These are phyloP conservation scores for Panthera tigris DNA, from an alignment of 2,113 vertebrate genomes.

Conservation along the genomic window DNA sequence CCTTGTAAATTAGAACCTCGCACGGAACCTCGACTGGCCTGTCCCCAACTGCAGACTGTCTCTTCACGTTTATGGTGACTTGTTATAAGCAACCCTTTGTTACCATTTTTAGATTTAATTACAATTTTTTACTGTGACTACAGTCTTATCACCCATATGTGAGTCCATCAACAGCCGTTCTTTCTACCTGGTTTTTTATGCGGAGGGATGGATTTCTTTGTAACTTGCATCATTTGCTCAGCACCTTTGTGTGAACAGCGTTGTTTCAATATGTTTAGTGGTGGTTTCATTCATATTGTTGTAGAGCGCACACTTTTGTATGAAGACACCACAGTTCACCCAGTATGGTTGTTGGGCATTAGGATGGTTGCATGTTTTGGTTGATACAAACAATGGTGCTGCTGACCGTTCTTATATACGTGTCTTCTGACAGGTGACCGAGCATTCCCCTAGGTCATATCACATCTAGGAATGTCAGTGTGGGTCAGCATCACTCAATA, in stretches of 20 bases:
- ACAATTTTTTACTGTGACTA: background rate
- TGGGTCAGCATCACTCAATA: background rate
- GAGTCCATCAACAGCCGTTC: background rate
- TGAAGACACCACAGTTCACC: background rate
- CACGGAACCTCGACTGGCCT: background rate
- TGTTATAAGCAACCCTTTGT: background rate
- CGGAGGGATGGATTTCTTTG: background rate
- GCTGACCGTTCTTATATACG: background rate
- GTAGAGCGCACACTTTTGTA: background rate
- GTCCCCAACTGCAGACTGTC: background rate
- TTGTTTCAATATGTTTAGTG: background rate
- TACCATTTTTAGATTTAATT: background rate
- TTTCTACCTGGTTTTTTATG: background rate
- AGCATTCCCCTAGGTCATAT: background rate
- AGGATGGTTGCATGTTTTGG: background rate
- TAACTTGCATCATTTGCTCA: background rate
- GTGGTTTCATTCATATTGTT: background rate
- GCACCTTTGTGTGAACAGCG: background rate
- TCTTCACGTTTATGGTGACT: background rate
- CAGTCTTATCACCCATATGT: background rate
- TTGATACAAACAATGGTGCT: background rate
- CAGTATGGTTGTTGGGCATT: background rate
- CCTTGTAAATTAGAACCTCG: background rate
- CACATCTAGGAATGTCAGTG: background rate
- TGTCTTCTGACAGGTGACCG: background rate